Evolutionary conservation across 2,797 vertebrate genomes (phyloP).

Genomic region (Channa striata): DNA sequence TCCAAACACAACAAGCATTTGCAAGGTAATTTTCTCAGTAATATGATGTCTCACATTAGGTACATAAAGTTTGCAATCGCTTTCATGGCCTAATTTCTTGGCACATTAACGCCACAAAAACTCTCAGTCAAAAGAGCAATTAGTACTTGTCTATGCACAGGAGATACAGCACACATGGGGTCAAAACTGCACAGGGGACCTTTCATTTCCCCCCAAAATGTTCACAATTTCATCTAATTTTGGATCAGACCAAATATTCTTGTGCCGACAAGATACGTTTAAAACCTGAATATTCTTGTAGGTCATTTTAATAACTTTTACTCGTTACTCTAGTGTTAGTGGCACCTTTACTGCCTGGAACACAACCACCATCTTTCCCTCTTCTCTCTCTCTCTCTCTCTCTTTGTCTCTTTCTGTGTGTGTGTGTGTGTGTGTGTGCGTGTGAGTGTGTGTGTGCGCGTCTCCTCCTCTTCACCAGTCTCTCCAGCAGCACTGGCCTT

Average conservation of each 20-base stretch:
- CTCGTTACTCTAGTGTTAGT: not conserved
- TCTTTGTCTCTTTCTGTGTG: not conserved
- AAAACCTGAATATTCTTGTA: not conserved
- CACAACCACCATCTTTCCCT: constrained; percentile 2
- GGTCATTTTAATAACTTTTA: constrained; percentile 2
- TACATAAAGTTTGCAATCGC: not conserved
- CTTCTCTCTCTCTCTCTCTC: not conserved
- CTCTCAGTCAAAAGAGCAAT: too few relatives aligned
- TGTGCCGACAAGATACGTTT: not conserved
- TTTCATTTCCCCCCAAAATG: constrained; percentile 1
- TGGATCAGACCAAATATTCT: constrained; percentile 2
- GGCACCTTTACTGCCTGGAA: constrained; percentile 35
- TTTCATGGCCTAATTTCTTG: not conserved
- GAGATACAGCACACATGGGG: not conserved
- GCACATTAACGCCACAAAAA: not conserved
- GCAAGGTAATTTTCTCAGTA: not conserved
- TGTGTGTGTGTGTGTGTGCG: constrained; percentile 34
- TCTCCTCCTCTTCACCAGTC: constrained; percentile 44
- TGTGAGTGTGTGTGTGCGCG: constrained; percentile 17
- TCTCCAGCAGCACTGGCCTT: constrained; percentile 85
- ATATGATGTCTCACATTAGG: not conserved
- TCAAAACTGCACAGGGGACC: constrained; percentile 11
- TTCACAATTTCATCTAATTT: not conserved
- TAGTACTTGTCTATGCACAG: not conserved
- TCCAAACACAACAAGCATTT: not conserved